phyloP scores from a whole-genome alignment of 2,888 invertebrate genomes.

The Ceraclea dissimilis region DNA sequence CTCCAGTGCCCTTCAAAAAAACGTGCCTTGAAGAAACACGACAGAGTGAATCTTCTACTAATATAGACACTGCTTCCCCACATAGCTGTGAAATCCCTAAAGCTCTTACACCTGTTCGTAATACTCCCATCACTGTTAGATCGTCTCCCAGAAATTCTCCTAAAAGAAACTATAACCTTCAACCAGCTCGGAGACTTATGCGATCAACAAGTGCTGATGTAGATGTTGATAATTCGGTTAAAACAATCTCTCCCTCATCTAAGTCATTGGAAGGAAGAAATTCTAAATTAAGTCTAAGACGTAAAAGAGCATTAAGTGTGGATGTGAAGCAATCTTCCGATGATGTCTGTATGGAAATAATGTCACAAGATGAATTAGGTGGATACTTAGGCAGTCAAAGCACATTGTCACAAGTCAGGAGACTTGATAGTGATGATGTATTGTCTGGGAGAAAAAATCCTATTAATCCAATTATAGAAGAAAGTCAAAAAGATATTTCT shows the following conservation, averaged over 20 bases:
- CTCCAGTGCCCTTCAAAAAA: constrained; percentile 6
- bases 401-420: background rate
- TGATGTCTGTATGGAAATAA: background rate
- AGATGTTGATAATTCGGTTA: background rate
- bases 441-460: background rate
- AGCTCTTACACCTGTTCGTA: background rate
- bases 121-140: constrained; percentile 28
- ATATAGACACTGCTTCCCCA: constrained; percentile 34
- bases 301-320: background rate
- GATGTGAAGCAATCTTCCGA: background rate
- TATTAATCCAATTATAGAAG: background rate
- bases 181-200: constrained; percentile 7
- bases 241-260: background rate
- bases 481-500: background rate
- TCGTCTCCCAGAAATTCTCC: constrained; percentile 37
- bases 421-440: background rate
- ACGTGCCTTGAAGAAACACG: background rate
- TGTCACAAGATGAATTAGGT: background rate
- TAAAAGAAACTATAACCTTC: constrained; percentile 33
- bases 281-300: background rate
- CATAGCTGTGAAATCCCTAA: background rate
- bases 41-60: constrained; percentile 33
- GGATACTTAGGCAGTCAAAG: background rate
- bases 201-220: constrained; percentile 12
- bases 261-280: background rate